These are phyloP conservation scores for Balanococcus diminutus DNA, from an alignment of 2,888 invertebrate genomes.

Conservation along the genomic window DNA sequence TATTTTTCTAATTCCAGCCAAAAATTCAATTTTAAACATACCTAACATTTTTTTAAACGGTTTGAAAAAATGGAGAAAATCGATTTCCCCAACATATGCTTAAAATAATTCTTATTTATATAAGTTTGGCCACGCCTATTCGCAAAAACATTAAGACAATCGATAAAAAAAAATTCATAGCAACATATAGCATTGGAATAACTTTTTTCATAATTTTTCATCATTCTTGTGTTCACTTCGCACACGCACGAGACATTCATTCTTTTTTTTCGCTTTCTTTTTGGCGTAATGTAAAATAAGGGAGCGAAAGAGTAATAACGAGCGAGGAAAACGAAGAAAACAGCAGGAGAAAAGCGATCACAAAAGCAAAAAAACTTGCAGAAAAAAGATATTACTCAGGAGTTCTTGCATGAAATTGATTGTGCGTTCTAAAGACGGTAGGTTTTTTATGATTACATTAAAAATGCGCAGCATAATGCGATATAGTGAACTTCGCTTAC, in stretches of 20 bases:
- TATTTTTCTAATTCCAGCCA: too few relatives aligned
- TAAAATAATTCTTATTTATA: conserved; percentile 32
- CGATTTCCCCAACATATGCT: conserved; percentile 7
- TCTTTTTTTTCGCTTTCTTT: background rate
- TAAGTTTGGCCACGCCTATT: background rate
- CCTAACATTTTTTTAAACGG: too few relatives aligned
- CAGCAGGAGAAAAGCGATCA: conserved; percentile 54
- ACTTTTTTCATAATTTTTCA: conserved; percentile 47
- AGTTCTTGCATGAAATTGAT: conserved; percentile 56
- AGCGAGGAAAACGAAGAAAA: conserved; percentile 35
- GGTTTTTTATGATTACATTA: conserved; percentile 48
- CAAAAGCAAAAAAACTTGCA: conserved; percentile 46
- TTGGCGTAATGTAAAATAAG: background rate
- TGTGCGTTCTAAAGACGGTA: conserved; percentile 49
- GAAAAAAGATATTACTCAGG: conserved; percentile 54
- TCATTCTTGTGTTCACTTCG: background rate
- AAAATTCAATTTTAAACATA: too few relatives aligned
- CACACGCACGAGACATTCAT: conserved; percentile 44
- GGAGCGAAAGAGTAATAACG: conserved; percentile 44
- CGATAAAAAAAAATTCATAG: conserved; percentile 44
- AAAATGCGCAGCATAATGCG: conserved; percentile 54
- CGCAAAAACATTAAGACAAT: background rate
- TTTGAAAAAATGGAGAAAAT: too few relatives aligned
- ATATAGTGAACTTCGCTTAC: conserved; percentile 45
- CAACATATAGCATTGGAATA: conserved; percentile 46